These are phyloP conservation scores for Anthopleura sola DNA, from an alignment of 64 coral and sea anemone species.

Conservation along the genomic window DNA sequence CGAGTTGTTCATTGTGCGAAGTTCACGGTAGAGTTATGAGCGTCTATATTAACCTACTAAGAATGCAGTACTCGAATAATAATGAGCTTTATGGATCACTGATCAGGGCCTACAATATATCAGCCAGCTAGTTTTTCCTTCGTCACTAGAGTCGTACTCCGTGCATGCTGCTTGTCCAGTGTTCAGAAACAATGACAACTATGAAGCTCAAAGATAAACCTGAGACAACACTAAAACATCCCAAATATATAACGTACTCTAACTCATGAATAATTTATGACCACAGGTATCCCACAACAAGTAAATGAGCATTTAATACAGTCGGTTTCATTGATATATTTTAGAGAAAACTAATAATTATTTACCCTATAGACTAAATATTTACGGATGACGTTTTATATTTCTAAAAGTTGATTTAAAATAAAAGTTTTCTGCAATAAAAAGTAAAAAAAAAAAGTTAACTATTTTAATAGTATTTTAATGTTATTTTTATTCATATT, in stretches of 20 bases:
- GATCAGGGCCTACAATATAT: neutral
- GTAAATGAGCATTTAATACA: neutral
- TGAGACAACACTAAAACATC: neutral
- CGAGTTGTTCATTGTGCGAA: neutral
- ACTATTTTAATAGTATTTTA: no score
- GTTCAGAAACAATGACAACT: neutral
- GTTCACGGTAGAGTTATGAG: constrained; percentile 1
- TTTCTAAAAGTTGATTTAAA: no score
- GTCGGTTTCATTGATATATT: no score
- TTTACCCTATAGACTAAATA: no score
- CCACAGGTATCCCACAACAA: neutral
- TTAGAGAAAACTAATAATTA: no score
- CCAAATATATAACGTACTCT: neutral
- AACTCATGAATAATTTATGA: neutral
- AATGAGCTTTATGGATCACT: constrained; percentile 1
- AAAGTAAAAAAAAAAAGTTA: no score
- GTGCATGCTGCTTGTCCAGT: neutral
- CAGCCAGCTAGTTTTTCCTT: neutral
- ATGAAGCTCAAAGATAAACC: neutral
- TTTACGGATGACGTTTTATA: no score
- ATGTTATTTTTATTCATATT: no score
- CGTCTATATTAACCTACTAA: neutral
- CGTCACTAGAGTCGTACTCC: neutral
- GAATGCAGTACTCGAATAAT: neutral
- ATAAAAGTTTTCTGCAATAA: no score